Evolutionary conservation across 2,113 vertebrate species (phyloP).

Genomic region (Pitta sordida): DNA sequence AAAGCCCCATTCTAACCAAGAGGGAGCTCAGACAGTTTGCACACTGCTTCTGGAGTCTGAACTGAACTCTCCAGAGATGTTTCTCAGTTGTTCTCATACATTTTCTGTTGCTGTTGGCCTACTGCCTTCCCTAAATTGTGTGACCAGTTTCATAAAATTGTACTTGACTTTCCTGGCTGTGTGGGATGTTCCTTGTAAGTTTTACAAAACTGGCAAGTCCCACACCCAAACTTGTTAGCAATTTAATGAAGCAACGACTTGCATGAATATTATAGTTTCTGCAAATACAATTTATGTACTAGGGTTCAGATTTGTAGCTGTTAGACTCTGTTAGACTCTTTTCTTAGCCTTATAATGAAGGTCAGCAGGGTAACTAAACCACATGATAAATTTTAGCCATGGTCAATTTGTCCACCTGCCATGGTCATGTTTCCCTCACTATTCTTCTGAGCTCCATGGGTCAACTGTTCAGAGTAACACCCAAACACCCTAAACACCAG

Average conservation of each 20-base stretch:
- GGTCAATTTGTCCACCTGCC: not conserved
- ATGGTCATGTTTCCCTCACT: not conserved
- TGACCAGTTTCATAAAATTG: not conserved
- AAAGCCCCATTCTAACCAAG: not conserved
- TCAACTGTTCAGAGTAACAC: not conserved
- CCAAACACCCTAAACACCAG: not conserved
- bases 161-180: not conserved
- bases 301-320: not conserved
- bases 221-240: not conserved
- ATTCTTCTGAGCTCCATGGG: not conserved
- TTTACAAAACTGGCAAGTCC: not conserved
- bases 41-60: not conserved
- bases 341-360: slow-evolving; percentile 7
- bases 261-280: not conserved
- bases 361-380: not conserved
- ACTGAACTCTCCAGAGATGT: not conserved
- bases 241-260: not conserved
- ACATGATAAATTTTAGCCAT: not conserved
- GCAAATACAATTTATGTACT: not conserved
- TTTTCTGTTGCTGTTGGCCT: not conserved
- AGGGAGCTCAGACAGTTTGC: not conserved
- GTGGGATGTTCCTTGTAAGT: not conserved
- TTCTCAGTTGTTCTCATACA: not conserved
- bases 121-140: not conserved
- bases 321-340: not conserved